Conservation (phyloP, 2,888 invertebrate species). For the Galeruca laticollis region DNA sequence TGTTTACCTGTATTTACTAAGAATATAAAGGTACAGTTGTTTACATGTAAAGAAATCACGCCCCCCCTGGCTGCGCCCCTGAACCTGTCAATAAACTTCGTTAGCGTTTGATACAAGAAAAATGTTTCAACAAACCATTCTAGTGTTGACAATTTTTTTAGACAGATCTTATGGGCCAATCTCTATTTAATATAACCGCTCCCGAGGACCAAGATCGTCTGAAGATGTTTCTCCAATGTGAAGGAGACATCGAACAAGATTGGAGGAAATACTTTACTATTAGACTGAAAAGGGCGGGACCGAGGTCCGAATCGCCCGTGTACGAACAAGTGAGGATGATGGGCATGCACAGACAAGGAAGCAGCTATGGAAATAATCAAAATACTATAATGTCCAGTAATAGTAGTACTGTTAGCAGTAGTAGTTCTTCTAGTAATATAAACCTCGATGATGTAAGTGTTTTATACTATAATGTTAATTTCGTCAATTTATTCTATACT, state of each 20-base stretch:
- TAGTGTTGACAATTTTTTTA: too few species aligned
- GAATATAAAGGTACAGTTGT: too few species aligned
- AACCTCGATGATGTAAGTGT: conserved; percentile 50
- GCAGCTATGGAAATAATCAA: conserved; percentile 27
- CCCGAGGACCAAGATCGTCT: conserved; percentile 83
- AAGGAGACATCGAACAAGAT: conserved; percentile 66
- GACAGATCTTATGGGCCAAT: conserved; percentile 87
- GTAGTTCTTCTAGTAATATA: conserved; percentile 34
- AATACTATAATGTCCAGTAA: conserved; percentile 32
- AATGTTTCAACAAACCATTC: too few species aligned
- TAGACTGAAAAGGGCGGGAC: conserved; percentile 75
- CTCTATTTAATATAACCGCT: conserved; percentile 84
- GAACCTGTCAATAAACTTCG: too few species aligned
- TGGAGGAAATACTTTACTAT: conserved; percentile 70
- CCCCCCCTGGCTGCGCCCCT: too few species aligned
- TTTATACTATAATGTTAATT: neutral
- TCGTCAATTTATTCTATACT: conserved; percentile 9
- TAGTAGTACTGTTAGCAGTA: conserved; percentile 37
- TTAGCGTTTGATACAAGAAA: too few species aligned
- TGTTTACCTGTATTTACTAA: too few species aligned
- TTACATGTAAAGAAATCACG: too few species aligned
- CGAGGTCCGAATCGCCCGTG: conserved; percentile 78
- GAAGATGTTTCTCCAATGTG: conserved; percentile 72
- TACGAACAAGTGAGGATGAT: conserved; percentile 80
- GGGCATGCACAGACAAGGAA: conserved; percentile 66